A percentile compares a stretch with the other conserved stretches of the same genome.
These are phyloP conservation scores for Vulpes vulpes DNA, from an alignment of 2,113 vertebrate genomes.

Conservation along the genomic window DNA sequence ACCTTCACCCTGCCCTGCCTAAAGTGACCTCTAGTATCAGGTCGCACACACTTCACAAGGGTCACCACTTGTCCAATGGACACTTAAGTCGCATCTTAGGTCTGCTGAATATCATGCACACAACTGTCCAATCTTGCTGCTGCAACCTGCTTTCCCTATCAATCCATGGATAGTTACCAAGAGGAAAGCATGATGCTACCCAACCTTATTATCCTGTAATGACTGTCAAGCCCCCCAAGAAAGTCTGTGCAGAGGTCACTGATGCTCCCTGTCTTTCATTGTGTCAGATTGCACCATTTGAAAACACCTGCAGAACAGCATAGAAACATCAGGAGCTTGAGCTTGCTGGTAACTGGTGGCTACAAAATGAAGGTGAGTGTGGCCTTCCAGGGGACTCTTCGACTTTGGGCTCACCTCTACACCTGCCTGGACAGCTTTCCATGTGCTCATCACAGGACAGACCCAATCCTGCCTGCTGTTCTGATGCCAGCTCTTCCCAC, in stretches of 20 bases:
- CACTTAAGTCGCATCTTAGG: background rate
- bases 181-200: background rate
- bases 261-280: background rate
- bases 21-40: background rate
- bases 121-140: background rate
- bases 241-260: background rate
- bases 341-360: constrained; percentile 91
- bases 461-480: background rate
- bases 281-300: constrained; percentile 91
- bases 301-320: constrained; percentile 89
- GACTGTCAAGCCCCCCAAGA: background rate
- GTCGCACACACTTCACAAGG: background rate
- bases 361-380: constrained; percentile 92
- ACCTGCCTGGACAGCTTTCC: background rate
- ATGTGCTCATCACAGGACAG: background rate
- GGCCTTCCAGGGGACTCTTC: background rate
- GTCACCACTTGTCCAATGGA: background rate
- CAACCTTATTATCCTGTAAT: background rate
- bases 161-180: background rate
- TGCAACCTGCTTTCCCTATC: background rate
- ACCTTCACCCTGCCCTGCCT: background rate
- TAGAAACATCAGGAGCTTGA: constrained; percentile 90
- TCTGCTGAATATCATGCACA: background rate
- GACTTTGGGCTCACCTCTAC: background rate
- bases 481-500: background rate